Conservation (phyloP, 2,113 vertebrate species). For the Herpailurus yagouaroundi region DNA sequence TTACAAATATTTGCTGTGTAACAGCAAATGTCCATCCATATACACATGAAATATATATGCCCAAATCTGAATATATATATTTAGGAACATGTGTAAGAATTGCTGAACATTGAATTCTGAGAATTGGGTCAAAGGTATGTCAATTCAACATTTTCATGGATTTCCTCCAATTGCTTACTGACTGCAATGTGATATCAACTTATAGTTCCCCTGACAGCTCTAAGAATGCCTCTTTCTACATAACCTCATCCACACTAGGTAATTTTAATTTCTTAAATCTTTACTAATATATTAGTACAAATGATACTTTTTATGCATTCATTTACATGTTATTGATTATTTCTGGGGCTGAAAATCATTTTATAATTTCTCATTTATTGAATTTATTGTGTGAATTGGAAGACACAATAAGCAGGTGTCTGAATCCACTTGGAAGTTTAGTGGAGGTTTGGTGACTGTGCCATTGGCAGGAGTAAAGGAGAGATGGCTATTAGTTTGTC, state of each 20-base stretch:
- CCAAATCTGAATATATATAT: background rate
- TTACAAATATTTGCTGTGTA: background rate
- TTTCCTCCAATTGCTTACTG: background rate
- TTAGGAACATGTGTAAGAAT: background rate
- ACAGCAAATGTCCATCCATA: background rate
- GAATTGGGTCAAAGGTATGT: background rate
- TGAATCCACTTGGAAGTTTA: background rate
- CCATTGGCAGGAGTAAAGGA: background rate
- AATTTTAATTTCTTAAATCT: background rate
- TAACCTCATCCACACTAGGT: background rate
- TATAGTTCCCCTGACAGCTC: background rate
- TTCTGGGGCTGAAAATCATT: background rate
- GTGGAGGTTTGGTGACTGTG: background rate
- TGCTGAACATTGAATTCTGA: background rate
- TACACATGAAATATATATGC: background rate
- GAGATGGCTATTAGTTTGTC: background rate
- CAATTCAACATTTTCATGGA: background rate
- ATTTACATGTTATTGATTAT: background rate
- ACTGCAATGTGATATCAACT: background rate
- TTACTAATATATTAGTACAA: background rate
- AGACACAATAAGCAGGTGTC: background rate
- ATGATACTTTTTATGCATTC: background rate
- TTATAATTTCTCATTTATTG: background rate
- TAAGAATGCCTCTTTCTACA: background rate
- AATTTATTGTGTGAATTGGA: background rate